Evolutionary conservation across 2,888 invertebrate genomes (phyloP).

Genomic region (Norana najaformis): DNA sequence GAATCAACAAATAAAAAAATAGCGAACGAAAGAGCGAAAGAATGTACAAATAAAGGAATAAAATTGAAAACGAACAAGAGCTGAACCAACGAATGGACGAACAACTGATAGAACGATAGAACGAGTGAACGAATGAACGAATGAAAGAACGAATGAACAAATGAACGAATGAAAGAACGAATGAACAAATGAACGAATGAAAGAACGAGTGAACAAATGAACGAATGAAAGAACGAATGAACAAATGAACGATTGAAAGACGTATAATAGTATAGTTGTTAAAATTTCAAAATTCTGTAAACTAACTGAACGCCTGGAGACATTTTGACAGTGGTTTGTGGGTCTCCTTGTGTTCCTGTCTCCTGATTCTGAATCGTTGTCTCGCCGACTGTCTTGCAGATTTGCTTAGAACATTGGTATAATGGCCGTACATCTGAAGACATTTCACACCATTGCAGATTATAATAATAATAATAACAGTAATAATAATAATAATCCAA

Average conservation of each 20-base stretch:
- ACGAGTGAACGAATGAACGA: not conserved
- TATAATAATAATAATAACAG: not conserved
- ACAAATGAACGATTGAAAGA: not conserved
- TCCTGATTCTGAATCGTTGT: not conserved
- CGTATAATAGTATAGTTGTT: not conserved
- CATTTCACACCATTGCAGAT: not conserved
- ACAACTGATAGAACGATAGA: not conserved
- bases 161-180: not conserved
- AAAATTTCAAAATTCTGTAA: not conserved
- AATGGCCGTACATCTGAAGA: conserved; percentile 13
- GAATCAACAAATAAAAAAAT: no score
- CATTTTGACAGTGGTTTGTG: not conserved
- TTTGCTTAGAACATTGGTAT: not conserved
- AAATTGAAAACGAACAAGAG: no score
- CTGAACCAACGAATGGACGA: not conserved
- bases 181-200: no score
- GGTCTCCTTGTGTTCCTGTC: not conserved
- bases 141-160: not conserved
- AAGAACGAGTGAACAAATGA: no score
- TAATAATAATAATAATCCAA: no score
- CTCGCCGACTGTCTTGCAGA: not conserved
- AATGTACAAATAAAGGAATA: not conserved
- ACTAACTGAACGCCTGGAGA: not conserved
- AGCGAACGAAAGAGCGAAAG: no score
- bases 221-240: not conserved